These are phyloP conservation scores for Vombatus ursinus DNA, from an alignment of 2,113 vertebrate genomes.

Conservation along the genomic window DNA sequence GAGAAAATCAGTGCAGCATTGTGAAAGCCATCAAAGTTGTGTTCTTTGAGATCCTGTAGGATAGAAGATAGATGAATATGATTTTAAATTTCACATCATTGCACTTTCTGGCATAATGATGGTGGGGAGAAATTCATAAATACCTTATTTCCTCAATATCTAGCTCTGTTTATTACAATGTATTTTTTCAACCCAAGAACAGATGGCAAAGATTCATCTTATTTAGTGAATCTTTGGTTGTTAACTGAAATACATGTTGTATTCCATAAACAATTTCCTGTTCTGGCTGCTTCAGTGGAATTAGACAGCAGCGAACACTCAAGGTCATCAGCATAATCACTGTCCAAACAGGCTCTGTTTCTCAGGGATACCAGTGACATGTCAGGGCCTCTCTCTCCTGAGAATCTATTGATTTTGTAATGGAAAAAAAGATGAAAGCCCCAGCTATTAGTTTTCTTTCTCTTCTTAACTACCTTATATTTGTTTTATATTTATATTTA, in stretches of 20 bases:
- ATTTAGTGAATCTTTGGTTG: constrained; percentile 59
- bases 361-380: constrained; percentile 11
- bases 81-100: background rate
- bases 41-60: background rate
- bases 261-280: constrained; percentile 68
- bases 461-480: background rate
- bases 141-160: constrained; percentile 22
- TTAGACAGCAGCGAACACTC: constrained; percentile 36
- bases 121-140: constrained; percentile 1
- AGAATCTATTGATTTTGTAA: background rate
- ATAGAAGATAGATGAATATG: background rate
- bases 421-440: background rate
- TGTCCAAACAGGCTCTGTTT: constrained; percentile 15
- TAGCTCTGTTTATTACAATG: constrained; percentile 13
- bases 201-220: constrained; percentile 71
- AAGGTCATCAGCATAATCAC: constrained; percentile 37
- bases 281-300: constrained; percentile 59
- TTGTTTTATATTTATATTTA: background rate
- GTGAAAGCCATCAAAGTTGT: background rate
- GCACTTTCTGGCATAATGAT: background rate
- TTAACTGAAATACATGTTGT: constrained; percentile 68
- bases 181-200: constrained; percentile 64
- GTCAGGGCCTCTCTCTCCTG: background rate
- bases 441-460: background rate
- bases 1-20: background rate